phyloP scores from a whole-genome alignment of 37 sponge, comb jelly and placozoan species.

The Spongia lamella region DNA sequence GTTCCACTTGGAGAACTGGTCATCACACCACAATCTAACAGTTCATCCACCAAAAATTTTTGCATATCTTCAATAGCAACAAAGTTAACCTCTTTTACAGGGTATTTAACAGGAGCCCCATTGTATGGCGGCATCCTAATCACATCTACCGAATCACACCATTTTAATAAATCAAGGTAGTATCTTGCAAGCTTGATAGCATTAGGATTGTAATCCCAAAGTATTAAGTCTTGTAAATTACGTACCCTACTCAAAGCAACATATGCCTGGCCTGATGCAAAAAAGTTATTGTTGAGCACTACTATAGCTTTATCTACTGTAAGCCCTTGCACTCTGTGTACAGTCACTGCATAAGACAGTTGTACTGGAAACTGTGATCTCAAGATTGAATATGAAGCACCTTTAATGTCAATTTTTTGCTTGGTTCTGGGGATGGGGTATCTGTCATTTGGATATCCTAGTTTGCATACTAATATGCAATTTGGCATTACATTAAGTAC shows the following conservation, averaged over 20 bases:
- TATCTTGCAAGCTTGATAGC: background rate
- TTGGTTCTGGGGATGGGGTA: background rate
- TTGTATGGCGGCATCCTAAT: background rate
- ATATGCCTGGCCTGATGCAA: too few species aligned
- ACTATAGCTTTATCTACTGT: constrained; percentile 10
- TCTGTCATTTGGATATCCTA: background rate
- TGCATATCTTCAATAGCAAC: too few species aligned
- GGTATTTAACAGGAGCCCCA: background rate
- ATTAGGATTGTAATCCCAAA: background rate
- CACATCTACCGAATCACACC: constrained; percentile 19
- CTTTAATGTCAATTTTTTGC: background rate
- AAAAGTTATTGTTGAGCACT: background rate
- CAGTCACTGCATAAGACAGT: constrained; percentile 15
- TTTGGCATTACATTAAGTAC: too few species aligned
- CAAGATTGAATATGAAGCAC: constrained; percentile 5
- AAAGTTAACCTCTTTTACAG: too few species aligned
- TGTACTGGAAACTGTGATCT: too few species aligned
- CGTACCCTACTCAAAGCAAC: too few species aligned
- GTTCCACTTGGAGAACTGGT: too few species aligned
- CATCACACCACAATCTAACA: too few species aligned
- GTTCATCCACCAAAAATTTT: too few species aligned
- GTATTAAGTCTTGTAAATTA: too few species aligned
- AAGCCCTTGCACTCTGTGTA: constrained; percentile 10
- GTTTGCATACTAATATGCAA: background rate
- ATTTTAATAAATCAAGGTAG: background rate